Evolutionary conservation across 2,888 invertebrate genomes (phyloP).

Genomic region (Drosophila pseudotakahashii): DNA sequence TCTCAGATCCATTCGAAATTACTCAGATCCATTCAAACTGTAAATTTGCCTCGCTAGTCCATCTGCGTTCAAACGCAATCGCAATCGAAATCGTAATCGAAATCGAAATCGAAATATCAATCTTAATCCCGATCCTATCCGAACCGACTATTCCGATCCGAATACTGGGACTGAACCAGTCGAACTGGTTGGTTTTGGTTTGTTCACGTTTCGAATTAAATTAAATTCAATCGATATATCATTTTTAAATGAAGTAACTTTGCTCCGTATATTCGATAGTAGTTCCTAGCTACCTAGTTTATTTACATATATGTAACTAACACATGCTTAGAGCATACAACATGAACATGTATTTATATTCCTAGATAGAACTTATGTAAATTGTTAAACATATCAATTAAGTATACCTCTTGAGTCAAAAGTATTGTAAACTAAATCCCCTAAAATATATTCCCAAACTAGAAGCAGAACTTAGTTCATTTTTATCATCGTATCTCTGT

Average conservation of each 20-base stretch:
- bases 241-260: constrained; percentile 34
- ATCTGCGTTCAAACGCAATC: constrained; percentile 13
- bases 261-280: constrained; percentile 26
- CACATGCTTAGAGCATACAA: constrained; percentile 1
- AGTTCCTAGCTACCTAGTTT: constrained; percentile 15
- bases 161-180: constrained; percentile 12
- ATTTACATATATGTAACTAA: background rate
- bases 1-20: constrained; percentile 22
- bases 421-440: constrained; percentile 18
- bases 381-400: constrained; percentile 29
- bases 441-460: constrained; percentile 3
- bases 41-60: constrained; percentile 37
- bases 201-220: constrained; percentile 70
- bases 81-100: background rate
- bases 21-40: constrained; percentile 33
- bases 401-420: constrained; percentile 4
- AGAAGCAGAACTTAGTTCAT: constrained; percentile 17
- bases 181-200: constrained; percentile 67
- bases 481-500: constrained; percentile 35
- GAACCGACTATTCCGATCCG: constrained; percentile 11
- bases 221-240: constrained; percentile 41
- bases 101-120: too few relatives aligned
- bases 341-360: background rate
- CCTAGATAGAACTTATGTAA: constrained; percentile 29
- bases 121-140: constrained; percentile 1